These are phyloP conservation scores for Papilio gigon DNA, from an alignment of 2,888 invertebrate species.

Conservation along the genomic window DNA sequence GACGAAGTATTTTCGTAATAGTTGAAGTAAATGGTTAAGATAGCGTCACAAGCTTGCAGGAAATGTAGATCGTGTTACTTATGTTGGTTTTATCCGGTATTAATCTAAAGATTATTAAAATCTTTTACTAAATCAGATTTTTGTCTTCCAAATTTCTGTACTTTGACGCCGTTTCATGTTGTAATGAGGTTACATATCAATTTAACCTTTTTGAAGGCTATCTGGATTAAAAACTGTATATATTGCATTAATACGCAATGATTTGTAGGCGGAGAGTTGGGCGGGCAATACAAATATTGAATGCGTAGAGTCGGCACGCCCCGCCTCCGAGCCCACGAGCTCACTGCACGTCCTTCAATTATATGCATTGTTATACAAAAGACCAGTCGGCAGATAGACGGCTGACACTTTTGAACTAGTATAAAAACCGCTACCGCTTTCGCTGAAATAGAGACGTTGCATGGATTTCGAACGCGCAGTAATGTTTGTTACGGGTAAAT, in stretches of 20 bases:
- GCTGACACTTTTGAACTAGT: background rate
- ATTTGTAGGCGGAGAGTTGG: constrained; percentile 41
- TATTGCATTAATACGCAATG: constrained; percentile 13
- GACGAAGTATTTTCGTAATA: too few relatives aligned
- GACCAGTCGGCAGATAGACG: background rate
- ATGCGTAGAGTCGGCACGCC: constrained; percentile 33
- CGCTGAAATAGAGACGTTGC: too few relatives aligned
- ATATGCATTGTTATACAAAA: constrained; percentile 16
- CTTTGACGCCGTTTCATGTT: too few relatives aligned
- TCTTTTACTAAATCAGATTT: too few relatives aligned
- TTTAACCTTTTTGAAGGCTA: background rate
- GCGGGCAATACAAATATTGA: constrained; percentile 37
- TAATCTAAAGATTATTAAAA: too few relatives aligned
- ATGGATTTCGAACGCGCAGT: too few relatives aligned
- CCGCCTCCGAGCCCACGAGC: constrained; percentile 31
- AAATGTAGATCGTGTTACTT: too few relatives aligned
- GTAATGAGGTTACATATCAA: background rate
- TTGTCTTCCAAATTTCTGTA: too few relatives aligned
- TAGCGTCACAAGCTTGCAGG: too few relatives aligned
- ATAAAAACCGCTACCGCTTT: background rate
- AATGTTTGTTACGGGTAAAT: too few relatives aligned
- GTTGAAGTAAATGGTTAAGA: too few relatives aligned
- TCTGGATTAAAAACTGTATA: constrained; percentile 1
- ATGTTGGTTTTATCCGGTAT: too few relatives aligned
- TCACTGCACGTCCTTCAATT: background rate